Percentiles rank a stretch among this genome's conserved stretches.
Evolutionary conservation across 2,113 vertebrate genomes (phyloP).

Genomic region (Myocastor coypus): DNA sequence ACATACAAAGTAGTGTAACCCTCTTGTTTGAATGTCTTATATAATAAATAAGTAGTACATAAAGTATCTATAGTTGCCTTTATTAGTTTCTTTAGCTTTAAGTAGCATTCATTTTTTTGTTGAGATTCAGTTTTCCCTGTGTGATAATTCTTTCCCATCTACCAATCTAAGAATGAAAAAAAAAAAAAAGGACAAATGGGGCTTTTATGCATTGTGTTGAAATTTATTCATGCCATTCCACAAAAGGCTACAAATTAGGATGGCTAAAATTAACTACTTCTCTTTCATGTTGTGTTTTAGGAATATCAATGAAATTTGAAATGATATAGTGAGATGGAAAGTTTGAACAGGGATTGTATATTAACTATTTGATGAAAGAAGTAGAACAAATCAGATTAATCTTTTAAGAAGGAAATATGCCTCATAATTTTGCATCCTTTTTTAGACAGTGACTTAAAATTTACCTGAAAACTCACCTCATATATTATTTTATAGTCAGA

Average conservation of each 20-base stretch:
- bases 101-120: slow-evolving; percentile 36
- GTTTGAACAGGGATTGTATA: slow-evolving; percentile 65
- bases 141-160: slow-evolving; percentile 11
- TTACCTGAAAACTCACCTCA: slow-evolving; percentile 12
- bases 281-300: slow-evolving; percentile 64
- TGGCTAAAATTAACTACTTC: slow-evolving; percentile 67
- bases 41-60: slow-evolving; percentile 40
- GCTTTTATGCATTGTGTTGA: slow-evolving; percentile 53
- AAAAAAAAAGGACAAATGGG: slow-evolving; percentile 39
- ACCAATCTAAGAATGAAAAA: slow-evolving; percentile 51
- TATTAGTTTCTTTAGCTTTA: slow-evolving; percentile 47
- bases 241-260: slow-evolving; percentile 66
- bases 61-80: slow-evolving; percentile 1
- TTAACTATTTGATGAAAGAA: slow-evolving; percentile 61
- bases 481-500: slow-evolving; percentile 59
- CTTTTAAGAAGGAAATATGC: slow-evolving; percentile 20
- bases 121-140: slow-evolving; percentile 1
- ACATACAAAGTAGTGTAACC: neutral
- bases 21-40: slow-evolving; percentile 40
- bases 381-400: slow-evolving; percentile 11
- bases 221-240: slow-evolving; percentile 62
- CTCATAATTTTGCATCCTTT: slow-evolving; percentile 48
- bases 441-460: slow-evolving; percentile 47
- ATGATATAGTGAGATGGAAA: slow-evolving; percentile 66
- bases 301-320: slow-evolving; percentile 75